Evolutionary conservation across 2,888 invertebrate species (phyloP).

Genomic region (Nineta flava): DNA sequence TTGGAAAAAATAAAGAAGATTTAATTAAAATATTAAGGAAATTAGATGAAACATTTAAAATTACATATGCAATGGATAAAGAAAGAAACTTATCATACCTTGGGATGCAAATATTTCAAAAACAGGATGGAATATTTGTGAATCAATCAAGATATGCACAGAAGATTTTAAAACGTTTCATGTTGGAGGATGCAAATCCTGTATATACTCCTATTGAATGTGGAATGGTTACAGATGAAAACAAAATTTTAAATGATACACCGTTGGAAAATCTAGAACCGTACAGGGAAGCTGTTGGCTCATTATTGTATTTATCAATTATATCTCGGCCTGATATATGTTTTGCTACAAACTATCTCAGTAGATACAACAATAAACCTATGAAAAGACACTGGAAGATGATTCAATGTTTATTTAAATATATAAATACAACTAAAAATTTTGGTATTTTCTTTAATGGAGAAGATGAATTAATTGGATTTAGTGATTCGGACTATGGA

Average conservation of each 20-base stretch:
- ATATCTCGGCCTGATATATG: no score
- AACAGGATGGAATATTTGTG: conserved; percentile 14
- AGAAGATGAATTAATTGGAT: conserved; percentile 10
- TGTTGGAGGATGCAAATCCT: conserved; percentile 10
- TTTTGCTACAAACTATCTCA: no score
- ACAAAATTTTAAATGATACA: conserved; percentile 13
- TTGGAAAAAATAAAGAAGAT: conserved; percentile 9
- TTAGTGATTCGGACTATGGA: conserved; percentile 14
- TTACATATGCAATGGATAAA: conserved; percentile 9
- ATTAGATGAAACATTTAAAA: conserved; percentile 12
- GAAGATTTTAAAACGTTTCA: conserved; percentile 13
- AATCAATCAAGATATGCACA: conserved; percentile 15
- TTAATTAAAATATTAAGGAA: conserved; percentile 10
- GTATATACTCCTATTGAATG: conserved; percentile 16
- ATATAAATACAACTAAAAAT: no score
- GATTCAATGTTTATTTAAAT: no score
- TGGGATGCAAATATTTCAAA: conserved; percentile 15
- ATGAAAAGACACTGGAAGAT: no score
- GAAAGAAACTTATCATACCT: conserved; percentile 12
- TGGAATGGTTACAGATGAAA: conserved; percentile 15
- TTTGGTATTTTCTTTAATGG: no score
- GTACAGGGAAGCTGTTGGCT: no score
- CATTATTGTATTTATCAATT: no score
- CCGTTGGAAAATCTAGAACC: conserved; percentile 7
- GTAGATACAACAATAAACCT: no score